Percentiles rank a stretch among this genome's conserved stretches.
Conservation (phyloP, 2,888 invertebrate species). For the Melinaea marsaeus region DNA sequence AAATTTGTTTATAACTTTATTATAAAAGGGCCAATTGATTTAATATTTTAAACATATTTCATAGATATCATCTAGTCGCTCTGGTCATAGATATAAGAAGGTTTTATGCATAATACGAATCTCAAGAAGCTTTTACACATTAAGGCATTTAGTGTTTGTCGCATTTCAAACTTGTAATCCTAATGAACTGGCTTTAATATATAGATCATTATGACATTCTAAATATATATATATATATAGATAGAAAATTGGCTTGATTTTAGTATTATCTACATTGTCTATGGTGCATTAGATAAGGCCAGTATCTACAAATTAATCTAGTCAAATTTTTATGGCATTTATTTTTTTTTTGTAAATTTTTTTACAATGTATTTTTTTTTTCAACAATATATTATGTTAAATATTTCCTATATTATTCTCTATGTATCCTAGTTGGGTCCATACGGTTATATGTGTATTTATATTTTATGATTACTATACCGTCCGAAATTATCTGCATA, state of each 20-base stretch:
- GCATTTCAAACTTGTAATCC: conserved; percentile 25
- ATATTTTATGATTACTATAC: conserved; percentile 42
- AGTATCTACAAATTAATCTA: conserved; percentile 17
- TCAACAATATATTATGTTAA: conserved; percentile 16
- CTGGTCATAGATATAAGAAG: conserved; percentile 3
- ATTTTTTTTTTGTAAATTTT: conserved; percentile 5
- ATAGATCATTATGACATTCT: conserved; percentile 13
- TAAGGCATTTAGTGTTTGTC: conserved; percentile 16
- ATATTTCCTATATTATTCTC: conserved; percentile 10
- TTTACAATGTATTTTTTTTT: conserved; percentile 5
- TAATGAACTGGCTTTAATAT: conserved; percentile 28
- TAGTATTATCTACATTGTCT: conserved; percentile 9
- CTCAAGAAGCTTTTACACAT: conserved; percentile 3
- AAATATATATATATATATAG: conserved; percentile 6
- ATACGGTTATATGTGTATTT: conserved; percentile 19
- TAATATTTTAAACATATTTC: too few relatives aligned
- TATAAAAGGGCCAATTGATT: too few relatives aligned
- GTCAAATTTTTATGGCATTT: conserved; percentile 18
- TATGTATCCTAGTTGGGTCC: conserved; percentile 9
- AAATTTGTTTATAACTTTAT: too few relatives aligned
- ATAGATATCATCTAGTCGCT: conserved; percentile 16
- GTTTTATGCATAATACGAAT: neutral
- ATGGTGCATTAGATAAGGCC: conserved; percentile 10
- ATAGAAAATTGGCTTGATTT: conserved; percentile 24
- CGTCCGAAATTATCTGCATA: conserved; percentile 45